Conservation (phyloP, 2,888 invertebrate species). For the Neoascia interrupta region DNA sequence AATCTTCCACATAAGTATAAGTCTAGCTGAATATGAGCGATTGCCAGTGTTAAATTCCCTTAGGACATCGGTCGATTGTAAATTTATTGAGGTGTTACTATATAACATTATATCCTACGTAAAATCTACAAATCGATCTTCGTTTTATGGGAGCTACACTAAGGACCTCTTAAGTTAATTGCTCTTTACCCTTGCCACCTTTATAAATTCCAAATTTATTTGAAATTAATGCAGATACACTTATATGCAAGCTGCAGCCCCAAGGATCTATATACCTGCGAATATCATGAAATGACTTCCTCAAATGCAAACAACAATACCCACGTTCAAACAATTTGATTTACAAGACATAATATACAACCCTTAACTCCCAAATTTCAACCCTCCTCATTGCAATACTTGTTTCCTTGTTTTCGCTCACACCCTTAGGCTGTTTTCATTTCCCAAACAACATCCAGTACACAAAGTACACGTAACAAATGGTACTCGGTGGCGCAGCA, state of each 20-base stretch:
- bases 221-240: slow-evolving; percentile 30
- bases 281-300: slow-evolving; percentile 23
- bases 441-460: slow-evolving; percentile 28
- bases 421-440: slow-evolving; percentile 26
- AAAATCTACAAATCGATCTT: too few relatives aligned
- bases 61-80: too few relatives aligned
- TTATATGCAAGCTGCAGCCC: not conserved
- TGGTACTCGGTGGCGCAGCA: not conserved
- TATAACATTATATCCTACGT: too few relatives aligned
- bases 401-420: slow-evolving; percentile 1
- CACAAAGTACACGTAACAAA: slow-evolving; percentile 30
- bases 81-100: too few relatives aligned
- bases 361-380: not conserved
- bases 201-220: slow-evolving; percentile 38
- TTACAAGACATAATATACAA: not conserved
- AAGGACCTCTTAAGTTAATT: too few relatives aligned
- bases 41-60: too few relatives aligned
- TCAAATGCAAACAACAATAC: slow-evolving; percentile 27
- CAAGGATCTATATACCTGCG: too few relatives aligned
- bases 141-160: too few relatives aligned
- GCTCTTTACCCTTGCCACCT: too few relatives aligned
- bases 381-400: slow-evolving; percentile 1
- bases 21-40: too few relatives aligned
- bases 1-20: too few relatives aligned
- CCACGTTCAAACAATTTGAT: not conserved